Conservation (phyloP, 2,797 vertebrate genomes). For the Buphagus erythrorhynchus region DNA sequence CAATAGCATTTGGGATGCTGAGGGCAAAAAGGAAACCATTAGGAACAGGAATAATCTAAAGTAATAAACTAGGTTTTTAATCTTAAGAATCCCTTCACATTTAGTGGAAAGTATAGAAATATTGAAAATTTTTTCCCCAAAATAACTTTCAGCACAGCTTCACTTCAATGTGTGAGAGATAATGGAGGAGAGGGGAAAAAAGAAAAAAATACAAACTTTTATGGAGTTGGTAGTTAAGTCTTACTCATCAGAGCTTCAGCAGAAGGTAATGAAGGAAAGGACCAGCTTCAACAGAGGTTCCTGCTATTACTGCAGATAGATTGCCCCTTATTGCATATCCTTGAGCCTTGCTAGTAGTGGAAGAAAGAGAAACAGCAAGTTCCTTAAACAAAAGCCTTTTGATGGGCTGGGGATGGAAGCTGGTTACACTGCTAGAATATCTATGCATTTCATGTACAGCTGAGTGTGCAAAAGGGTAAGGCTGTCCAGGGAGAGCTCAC, state of each 20-base stretch:
- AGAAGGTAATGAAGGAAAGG: neutral
- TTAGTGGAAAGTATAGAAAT: neutral
- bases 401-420: neutral
- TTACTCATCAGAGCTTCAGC: neutral
- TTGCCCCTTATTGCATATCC: neutral
- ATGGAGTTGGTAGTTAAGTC: neutral
- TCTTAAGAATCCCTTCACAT: neutral
- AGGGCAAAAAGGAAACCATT: neutral
- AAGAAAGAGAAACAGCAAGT: neutral
- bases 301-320: neutral
- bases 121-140: neutral
- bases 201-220: neutral
- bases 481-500: neutral
- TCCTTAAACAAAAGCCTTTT: neutral
- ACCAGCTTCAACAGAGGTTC: neutral
- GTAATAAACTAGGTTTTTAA: neutral
- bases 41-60: neutral
- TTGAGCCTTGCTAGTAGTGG: neutral
- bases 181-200: accelerated
- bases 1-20: neutral
- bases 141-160: neutral
- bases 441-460: neutral
- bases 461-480: neutral
- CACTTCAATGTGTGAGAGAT: neutral
- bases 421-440: neutral